Evolutionary conservation across 1,140 invertebrate species (phyloP).

Genomic region (Popillia japonica): DNA sequence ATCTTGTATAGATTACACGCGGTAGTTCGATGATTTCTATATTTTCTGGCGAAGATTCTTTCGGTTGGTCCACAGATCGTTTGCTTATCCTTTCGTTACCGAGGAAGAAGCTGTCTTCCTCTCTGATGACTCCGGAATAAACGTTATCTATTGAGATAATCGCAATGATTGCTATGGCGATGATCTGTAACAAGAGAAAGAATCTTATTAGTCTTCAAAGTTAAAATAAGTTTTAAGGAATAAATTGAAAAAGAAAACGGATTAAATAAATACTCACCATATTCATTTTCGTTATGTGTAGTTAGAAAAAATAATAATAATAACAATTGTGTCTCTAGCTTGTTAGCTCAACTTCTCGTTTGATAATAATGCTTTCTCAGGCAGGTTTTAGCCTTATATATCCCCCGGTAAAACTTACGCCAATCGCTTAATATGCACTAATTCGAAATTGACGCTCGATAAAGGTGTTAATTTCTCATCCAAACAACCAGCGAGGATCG

Average conservation of each 20-base stretch:
- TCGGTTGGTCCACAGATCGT: not conserved
- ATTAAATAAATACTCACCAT: slow-evolving; percentile 19
- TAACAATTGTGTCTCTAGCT: not conserved
- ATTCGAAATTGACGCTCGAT: slow-evolving; percentile 26
- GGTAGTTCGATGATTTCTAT: not conserved
- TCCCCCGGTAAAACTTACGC: slow-evolving; percentile 1
- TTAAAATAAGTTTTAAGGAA: too few species aligned
- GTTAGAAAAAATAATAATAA: slow-evolving; percentile 17
- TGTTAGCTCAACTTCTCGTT: not conserved
- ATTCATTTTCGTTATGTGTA: not conserved
- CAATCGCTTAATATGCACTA: slow-evolving; percentile 26
- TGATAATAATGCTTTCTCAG: not conserved
- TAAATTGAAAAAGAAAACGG: too few species aligned
- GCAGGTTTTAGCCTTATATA: not conserved
- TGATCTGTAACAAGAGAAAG: not conserved
- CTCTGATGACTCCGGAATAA: slow-evolving; percentile 6
- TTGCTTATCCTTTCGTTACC: slow-evolving; percentile 27
- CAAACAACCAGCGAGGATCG: slow-evolving; percentile 20
- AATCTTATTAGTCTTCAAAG: not conserved
- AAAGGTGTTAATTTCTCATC: slow-evolving; percentile 12
- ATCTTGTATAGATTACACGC: not conserved
- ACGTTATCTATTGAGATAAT: not conserved
- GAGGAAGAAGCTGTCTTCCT: not conserved
- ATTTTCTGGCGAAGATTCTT: not conserved
- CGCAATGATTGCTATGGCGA: not conserved